These are phyloP conservation scores for Anthoptus insignis DNA, from an alignment of 2,888 invertebrate genomes.

Conservation along the genomic window DNA sequence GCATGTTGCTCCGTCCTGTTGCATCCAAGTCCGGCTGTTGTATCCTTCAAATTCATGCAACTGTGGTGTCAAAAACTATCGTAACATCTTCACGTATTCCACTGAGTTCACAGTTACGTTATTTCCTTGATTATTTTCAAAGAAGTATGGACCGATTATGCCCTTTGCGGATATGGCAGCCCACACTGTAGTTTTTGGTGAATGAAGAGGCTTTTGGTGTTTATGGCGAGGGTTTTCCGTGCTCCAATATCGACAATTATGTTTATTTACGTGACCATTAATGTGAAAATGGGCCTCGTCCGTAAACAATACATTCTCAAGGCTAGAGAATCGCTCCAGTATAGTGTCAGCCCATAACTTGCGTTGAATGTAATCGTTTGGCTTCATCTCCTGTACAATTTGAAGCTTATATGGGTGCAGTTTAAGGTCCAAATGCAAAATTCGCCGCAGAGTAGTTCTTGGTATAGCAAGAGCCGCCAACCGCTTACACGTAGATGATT, in stretches of 20 bases:
- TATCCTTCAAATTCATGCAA: slow-evolving; percentile 42
- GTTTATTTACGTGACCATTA: slow-evolving; percentile 46
- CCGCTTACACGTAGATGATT: slow-evolving; percentile 33
- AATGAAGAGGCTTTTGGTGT: slow-evolving; percentile 46
- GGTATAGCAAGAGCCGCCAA: slow-evolving; percentile 33
- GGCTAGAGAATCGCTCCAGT: slow-evolving; percentile 25
- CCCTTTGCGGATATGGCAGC: slow-evolving; percentile 44
- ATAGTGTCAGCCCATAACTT: slow-evolving; percentile 39
- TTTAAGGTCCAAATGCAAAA: slow-evolving; percentile 41
- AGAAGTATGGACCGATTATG: slow-evolving; percentile 52
- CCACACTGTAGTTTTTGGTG: slow-evolving; percentile 47
- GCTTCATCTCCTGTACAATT: slow-evolving; percentile 38
- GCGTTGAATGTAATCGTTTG: slow-evolving; percentile 14
- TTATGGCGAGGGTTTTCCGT: slow-evolving; percentile 44
- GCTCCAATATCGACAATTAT: slow-evolving; percentile 49
- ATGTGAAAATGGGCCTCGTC: slow-evolving; percentile 47
- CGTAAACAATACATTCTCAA: slow-evolving; percentile 39
- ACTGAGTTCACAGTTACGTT: slow-evolving; percentile 38
- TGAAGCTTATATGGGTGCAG: slow-evolving; percentile 41
- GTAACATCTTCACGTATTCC: slow-evolving; percentile 42
- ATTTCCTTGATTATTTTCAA: slow-evolving; percentile 44
- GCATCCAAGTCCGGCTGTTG: slow-evolving; percentile 35
- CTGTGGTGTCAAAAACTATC: slow-evolving; percentile 36
- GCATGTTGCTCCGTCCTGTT: slow-evolving; percentile 32
- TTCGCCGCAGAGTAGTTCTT: slow-evolving; percentile 34